Conservation (phyloP, 2,797 vertebrate species). For the Syngnathus rostellatus region DNA sequence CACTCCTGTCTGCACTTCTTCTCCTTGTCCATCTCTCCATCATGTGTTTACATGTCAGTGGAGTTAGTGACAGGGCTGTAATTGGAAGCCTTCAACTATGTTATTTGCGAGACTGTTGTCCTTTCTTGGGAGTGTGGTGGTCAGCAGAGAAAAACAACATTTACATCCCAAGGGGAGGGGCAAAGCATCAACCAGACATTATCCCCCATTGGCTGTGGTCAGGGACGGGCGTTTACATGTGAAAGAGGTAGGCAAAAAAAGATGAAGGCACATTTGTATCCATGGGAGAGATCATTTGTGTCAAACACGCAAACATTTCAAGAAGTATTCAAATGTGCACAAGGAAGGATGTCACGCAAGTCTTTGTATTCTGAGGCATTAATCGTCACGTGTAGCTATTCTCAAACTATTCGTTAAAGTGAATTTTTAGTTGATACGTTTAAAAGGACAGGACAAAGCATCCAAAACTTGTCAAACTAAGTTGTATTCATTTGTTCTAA, state of each 20-base stretch:
- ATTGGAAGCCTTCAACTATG: conserved; percentile 71
- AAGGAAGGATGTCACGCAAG: background rate
- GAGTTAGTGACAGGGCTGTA: conserved; percentile 67
- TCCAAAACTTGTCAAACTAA: background rate
- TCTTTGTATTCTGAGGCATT: background rate
- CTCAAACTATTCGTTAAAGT: background rate
- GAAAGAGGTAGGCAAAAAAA: conserved; percentile 31
- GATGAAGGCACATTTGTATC: conserved; percentile 19
- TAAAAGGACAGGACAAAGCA: too few relatives aligned
- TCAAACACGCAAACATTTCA: conserved; percentile 25
- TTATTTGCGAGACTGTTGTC: conserved; percentile 70
- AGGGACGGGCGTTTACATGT: conserved; percentile 48
- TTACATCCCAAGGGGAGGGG: conserved; percentile 59
- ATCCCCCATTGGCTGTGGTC: conserved; percentile 59
- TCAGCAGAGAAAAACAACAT: conserved; percentile 67
- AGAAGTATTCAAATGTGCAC: background rate
- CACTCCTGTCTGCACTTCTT: conserved; percentile 26
- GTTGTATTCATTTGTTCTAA: background rate
- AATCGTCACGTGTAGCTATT: background rate
- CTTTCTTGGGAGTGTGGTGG: conserved; percentile 60
- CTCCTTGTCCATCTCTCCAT: conserved; percentile 37
- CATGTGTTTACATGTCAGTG: conserved; percentile 50
- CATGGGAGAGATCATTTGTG: conserved; percentile 25
- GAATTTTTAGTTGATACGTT: too few relatives aligned
- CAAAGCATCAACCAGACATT: conserved; percentile 57